Evolutionary conservation across 1,140 invertebrate genomes (phyloP).

Genomic region (Sinonovacula constricta): DNA sequence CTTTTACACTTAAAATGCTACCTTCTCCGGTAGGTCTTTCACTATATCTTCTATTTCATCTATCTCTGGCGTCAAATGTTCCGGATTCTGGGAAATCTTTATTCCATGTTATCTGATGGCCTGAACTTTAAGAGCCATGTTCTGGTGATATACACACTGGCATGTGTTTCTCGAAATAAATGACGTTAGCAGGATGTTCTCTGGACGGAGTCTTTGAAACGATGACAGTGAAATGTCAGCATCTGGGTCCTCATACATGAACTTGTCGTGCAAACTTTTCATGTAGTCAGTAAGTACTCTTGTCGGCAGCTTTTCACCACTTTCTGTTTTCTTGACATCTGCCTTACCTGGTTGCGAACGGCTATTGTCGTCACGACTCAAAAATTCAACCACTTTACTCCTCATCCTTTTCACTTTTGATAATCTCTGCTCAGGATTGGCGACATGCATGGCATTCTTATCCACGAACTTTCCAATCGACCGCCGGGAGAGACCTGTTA

Average conservation of each 20-base stretch:
- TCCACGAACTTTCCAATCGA: not conserved
- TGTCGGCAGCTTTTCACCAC: constrained; percentile 1
- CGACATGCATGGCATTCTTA: not conserved
- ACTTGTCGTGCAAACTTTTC: constrained; percentile 24
- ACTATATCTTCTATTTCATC: constrained; percentile 20
- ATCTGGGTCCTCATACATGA: not conserved
- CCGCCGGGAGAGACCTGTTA: not conserved
- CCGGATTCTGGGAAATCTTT: not conserved
- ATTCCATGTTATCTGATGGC: constrained; percentile 1
- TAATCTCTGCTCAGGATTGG: not conserved
- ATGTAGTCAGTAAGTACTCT: constrained; percentile 29
- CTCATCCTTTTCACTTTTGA: not conserved
- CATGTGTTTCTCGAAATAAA: constrained; percentile 44
- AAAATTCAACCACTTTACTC: not conserved
- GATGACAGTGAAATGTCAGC: constrained; percentile 15
- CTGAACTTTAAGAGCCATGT: constrained; percentile 37
- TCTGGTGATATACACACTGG: constrained; percentile 36
- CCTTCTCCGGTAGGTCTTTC: not conserved
- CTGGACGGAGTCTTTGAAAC: constrained; percentile 21
- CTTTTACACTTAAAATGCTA: constrained; percentile 8
- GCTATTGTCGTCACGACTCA: constrained; percentile 9
- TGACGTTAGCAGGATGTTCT: constrained; percentile 15
- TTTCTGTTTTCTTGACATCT: constrained; percentile 1
- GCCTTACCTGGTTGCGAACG: constrained; percentile 3
- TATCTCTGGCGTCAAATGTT: constrained; percentile 6